Evolutionary conservation across 2,113 vertebrate genomes (phyloP).

Genomic region (Catharus minimus): DNA sequence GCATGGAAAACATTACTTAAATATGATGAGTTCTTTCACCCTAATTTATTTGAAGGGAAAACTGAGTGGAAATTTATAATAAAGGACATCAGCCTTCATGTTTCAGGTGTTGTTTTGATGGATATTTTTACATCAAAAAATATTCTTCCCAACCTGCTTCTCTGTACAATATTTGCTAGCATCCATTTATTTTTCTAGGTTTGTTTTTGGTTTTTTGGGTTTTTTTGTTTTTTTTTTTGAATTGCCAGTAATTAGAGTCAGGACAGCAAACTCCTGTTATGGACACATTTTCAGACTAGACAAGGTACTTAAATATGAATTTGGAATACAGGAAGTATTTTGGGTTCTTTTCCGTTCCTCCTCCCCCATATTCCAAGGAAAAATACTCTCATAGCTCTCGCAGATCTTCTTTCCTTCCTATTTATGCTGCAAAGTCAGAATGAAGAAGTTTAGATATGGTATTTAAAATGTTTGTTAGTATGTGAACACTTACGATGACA

Average conservation of each 20-base stretch:
- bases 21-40: rapidly evolving
- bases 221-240: neutral
- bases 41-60: neutral
- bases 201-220: too few species aligned
- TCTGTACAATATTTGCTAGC: neutral
- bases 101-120: neutral
- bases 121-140: neutral
- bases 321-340: neutral
- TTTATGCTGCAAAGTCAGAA: neutral
- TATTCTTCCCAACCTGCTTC: neutral
- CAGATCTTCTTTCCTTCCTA: neutral
- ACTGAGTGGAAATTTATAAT: neutral
- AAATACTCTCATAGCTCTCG: neutral
- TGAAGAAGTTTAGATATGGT: rapidly evolving
- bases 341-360: neutral
- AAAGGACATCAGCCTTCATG: neutral
- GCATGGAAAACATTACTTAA: neutral
- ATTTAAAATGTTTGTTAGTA: neutral
- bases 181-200: rapidly evolving
- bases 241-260: neutral
- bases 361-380: neutral
- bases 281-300: neutral
- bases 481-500: neutral
- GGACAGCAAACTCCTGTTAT: neutral
- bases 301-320: neutral